Evolutionary conservation across 2,888 invertebrate genomes (phyloP), one percentile per base, ranked within the genome.

Genomic region (Vesta saturnalis): DNA sequence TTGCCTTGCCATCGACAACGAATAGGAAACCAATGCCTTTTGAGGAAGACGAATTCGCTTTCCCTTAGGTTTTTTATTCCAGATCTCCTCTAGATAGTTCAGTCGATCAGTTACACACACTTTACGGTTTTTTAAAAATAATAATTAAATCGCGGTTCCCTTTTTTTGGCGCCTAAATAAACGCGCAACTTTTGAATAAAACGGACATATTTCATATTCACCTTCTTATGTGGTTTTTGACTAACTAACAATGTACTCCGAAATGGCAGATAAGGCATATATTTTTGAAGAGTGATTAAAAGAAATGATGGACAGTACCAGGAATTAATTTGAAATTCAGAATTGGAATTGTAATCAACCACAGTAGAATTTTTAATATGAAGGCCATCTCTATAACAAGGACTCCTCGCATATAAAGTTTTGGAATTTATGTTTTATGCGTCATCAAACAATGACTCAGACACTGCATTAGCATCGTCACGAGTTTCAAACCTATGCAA

Each of bases 31-130:
- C 30, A 30, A 30, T 30, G 39, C 2, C n/a, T 49, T 49, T 49
- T 49, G 14, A 5, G 16, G 47, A 6, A 49, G 47, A 18, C 15
- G 47, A 10, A 10, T 49, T 18, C 14, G 12, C 14, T 43, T 43
- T n/a, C 14, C 18, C 18, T 49, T 49, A 18, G 47, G 47, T 49
- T 49, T 49, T 49, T 49, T 49, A 39, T 39, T 39, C 47, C 47
- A 49, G 1, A 18, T 16, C 15, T 49, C 47, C 18, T 49, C 47
- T 18, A 1, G 2, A 8, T 1, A 8, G 6, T 49, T 18, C 10
- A 49, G 10, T 49, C 15, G 1, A 16, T 49, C 16, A 5, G 47
- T 1, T 1, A 18, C 18, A 12, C n/a, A 12, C 6, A 18, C 10
- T 49, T 18, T 49, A 18, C 47, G 16, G 6, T n/a, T n/a, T 49